These are phyloP conservation scores for Falcaria lacertinaria DNA, from an alignment of 2,888 invertebrate genomes.

Conservation along the genomic window DNA sequence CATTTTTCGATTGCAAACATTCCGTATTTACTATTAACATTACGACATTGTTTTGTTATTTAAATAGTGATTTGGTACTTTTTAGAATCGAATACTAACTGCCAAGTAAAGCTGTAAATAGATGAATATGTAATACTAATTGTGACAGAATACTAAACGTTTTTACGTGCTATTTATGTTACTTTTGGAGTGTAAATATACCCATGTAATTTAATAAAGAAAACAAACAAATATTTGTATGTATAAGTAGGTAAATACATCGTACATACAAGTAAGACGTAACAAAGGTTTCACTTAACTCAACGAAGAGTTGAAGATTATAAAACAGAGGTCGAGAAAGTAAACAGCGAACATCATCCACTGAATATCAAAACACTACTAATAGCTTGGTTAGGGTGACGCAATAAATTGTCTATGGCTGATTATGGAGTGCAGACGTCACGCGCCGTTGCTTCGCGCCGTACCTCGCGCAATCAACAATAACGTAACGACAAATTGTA, in stretches of 20 bases:
- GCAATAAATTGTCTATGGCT: conserved; percentile 55
- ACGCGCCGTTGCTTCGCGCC: conserved; percentile 34
- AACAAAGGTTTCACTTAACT: conserved; percentile 43
- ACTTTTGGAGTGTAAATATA: too few species aligned
- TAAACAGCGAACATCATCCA: conserved; percentile 50
- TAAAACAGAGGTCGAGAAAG: conserved; percentile 65
- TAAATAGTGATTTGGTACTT: too few species aligned
- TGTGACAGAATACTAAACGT: too few species aligned
- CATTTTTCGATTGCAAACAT: neutral
- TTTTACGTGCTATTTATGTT: too few species aligned
- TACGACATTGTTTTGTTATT: too few species aligned
- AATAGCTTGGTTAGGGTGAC: conserved; percentile 57
- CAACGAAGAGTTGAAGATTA: conserved; percentile 33
- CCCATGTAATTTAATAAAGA: too few species aligned
- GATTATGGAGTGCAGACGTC: conserved; percentile 56
- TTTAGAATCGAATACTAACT: too few species aligned
- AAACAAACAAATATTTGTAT: too few species aligned
- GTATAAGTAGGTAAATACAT: too few species aligned
- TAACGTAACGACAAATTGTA: conserved; percentile 42
- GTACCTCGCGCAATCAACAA: conserved; percentile 37
- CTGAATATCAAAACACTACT: conserved; percentile 58
- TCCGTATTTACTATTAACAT: conserved; percentile 2
- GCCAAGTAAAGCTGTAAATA: too few species aligned
- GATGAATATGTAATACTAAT: too few species aligned
- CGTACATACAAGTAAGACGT: too few species aligned